These are phyloP conservation scores for Keiferia lycopersicella DNA, from an alignment of 2,888 invertebrate genomes.

Conservation along the genomic window DNA sequence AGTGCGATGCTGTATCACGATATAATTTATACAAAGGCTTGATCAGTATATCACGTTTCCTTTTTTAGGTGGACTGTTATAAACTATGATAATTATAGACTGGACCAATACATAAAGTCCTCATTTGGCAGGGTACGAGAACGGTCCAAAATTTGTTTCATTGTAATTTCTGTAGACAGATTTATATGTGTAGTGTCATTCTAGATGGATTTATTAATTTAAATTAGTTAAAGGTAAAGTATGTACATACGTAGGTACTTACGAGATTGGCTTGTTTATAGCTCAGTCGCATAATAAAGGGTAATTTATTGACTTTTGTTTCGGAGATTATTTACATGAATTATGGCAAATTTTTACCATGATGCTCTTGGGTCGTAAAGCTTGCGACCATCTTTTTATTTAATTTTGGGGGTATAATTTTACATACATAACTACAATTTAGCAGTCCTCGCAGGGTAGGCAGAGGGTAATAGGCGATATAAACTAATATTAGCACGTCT, in stretches of 20 bases:
- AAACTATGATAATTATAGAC: too few species aligned
- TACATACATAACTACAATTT: too few species aligned
- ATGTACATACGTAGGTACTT: background rate
- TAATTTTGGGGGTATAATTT: too few species aligned
- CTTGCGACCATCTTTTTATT: background rate
- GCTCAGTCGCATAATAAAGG: constrained; percentile 2
- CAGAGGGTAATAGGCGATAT: too few species aligned
- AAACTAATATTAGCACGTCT: too few species aligned
- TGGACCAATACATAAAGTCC: too few species aligned
- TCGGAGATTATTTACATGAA: constrained; percentile 25
- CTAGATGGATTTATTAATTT: constrained; percentile 6
- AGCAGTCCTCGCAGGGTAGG: too few species aligned
- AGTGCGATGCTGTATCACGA: too few species aligned
- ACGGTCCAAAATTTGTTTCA: background rate
- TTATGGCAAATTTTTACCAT: constrained; percentile 7
- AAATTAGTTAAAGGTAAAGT: background rate
- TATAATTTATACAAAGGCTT: too few species aligned
- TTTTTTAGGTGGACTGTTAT: too few species aligned
- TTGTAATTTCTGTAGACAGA: background rate
- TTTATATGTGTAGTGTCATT: background rate
- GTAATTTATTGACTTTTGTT: constrained; percentile 21
- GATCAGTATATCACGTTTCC: too few species aligned
- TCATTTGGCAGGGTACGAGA: too few species aligned
- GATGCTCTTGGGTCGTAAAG: background rate
- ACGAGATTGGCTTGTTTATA: background rate